Evolutionary conservation across 1,140 invertebrate species (phyloP).

Genomic region (Solenopsis invicta): DNA sequence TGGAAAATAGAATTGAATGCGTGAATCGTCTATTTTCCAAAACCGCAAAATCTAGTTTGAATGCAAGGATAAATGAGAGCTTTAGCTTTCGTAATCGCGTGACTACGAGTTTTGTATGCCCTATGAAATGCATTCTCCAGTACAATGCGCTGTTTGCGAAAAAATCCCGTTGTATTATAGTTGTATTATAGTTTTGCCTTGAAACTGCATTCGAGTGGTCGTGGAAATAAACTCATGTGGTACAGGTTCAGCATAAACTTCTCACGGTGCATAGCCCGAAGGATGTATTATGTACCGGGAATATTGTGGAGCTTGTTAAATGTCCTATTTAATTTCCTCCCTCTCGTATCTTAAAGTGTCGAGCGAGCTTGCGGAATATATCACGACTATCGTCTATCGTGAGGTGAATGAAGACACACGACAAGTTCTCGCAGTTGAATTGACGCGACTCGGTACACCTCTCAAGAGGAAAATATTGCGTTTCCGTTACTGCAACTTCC

Average conservation of each 20-base stretch:
- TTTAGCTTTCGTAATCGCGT: constrained; percentile 15
- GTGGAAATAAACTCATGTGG: constrained; percentile 55
- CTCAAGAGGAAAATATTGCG: constrained; percentile 13
- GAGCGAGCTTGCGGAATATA: constrained; percentile 2
- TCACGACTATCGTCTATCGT: constrained; percentile 46
- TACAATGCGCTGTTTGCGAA: constrained; percentile 14
- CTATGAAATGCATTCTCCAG: constrained; percentile 39
- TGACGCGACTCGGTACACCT: constrained; percentile 37
- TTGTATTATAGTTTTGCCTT: not conserved
- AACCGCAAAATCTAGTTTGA: constrained; percentile 38
- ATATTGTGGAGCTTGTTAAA: constrained; percentile 37
- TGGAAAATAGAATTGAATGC: constrained; percentile 17
- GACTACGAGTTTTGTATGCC: constrained; percentile 22
- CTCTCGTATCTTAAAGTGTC: constrained; percentile 36
- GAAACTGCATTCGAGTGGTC: constrained; percentile 29
- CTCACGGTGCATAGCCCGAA: constrained; percentile 41
- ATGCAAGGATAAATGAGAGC: constrained; percentile 35
- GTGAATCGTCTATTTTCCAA: constrained; percentile 5
- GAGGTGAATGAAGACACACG: constrained; percentile 58
- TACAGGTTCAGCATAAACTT: constrained; percentile 53
- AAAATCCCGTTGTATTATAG: not conserved
- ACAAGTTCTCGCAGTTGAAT: constrained; percentile 59
- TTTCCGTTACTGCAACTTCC: not conserved
- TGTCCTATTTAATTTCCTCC: constrained; percentile 68
- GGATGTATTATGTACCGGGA: constrained; percentile 34